Evolutionary conservation across 2,113 vertebrate genomes (phyloP).

Genomic region (Nerophis lumbriciformis): DNA sequence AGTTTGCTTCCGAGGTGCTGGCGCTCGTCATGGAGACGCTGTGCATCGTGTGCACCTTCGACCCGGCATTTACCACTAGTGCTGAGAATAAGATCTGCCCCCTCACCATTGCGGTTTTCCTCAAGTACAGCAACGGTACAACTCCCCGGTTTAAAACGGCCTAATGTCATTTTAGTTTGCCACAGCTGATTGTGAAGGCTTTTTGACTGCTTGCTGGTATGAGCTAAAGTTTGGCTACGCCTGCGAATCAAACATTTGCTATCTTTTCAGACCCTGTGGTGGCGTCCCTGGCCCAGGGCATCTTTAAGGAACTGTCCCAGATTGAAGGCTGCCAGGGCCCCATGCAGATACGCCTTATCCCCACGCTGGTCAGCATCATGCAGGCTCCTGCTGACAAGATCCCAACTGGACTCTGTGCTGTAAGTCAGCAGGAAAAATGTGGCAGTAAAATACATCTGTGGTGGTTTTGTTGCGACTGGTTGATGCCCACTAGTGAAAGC

Average conservation of each 20-base stretch:
- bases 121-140: conserved; percentile 96
- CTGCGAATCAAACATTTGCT: neutral
- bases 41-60: conserved; percentile 93
- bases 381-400: conserved; percentile 96
- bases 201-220: too few relatives aligned
- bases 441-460: too few relatives aligned
- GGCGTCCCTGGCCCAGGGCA: conserved; percentile 93
- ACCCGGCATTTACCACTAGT: conserved; percentile 86
- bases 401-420: conserved; percentile 90
- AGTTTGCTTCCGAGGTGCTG: conserved; percentile 95
- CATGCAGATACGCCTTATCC: conserved; percentile 96
- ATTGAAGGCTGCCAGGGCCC: conserved; percentile 94
- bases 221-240: neutral
- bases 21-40: conserved; percentile 97
- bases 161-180: too few relatives aligned
- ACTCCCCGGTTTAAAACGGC: neutral
- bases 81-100: conserved; percentile 96
- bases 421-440: conserved; percentile 61
- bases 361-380: conserved; percentile 98
- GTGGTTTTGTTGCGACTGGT: too few relatives aligned
- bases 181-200: too few relatives aligned
- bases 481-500: too few relatives aligned
- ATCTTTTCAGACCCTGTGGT: conserved; percentile 87
- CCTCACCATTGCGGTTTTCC: conserved; percentile 95
- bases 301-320: conserved; percentile 97